phyloP scores from a whole-genome alignment of 2,113 vertebrate species.

The Eudyptes chrysolophus region DNA sequence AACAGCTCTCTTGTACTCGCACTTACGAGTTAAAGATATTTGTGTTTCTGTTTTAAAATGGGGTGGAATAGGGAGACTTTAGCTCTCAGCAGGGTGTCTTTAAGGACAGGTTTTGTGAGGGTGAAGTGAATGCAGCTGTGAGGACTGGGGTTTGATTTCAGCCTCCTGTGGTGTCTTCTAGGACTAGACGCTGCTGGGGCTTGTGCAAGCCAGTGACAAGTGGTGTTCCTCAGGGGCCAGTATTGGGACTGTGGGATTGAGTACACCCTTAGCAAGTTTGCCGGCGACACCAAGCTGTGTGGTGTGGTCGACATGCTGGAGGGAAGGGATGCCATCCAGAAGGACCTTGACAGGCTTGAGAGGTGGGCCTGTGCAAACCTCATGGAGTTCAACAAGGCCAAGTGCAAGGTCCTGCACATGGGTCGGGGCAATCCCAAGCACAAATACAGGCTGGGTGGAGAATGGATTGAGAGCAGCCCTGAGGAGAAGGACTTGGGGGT shows the following conservation, averaged over 20 bases:
- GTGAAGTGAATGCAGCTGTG: not conserved
- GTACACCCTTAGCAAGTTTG: not conserved
- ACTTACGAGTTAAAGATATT: not conserved
- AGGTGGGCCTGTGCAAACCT: not conserved
- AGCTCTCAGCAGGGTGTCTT: not conserved
- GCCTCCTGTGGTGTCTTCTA: not conserved
- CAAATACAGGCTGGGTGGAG: not conserved
- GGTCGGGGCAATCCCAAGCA: not conserved
- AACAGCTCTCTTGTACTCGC: not conserved
- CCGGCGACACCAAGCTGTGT: not conserved
- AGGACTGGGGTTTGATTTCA: not conserved
- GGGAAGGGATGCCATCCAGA: not conserved
- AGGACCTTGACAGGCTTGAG: not conserved
- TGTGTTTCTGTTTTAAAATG: not conserved
- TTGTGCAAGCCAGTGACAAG: not conserved
- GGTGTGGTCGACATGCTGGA: not conserved
- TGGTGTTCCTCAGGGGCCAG: not conserved
- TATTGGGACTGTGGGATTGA: not conserved
- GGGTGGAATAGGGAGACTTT: not conserved
- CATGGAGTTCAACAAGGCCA: not conserved
- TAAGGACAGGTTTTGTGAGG: not conserved
- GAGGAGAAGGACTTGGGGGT: not conserved
- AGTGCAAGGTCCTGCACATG: not conserved
- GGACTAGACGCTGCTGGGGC: not conserved
- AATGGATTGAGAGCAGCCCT: not conserved